Evolutionary conservation across 1,140 invertebrate genomes (phyloP).

Genomic region (Drosophila pruinosa): DNA sequence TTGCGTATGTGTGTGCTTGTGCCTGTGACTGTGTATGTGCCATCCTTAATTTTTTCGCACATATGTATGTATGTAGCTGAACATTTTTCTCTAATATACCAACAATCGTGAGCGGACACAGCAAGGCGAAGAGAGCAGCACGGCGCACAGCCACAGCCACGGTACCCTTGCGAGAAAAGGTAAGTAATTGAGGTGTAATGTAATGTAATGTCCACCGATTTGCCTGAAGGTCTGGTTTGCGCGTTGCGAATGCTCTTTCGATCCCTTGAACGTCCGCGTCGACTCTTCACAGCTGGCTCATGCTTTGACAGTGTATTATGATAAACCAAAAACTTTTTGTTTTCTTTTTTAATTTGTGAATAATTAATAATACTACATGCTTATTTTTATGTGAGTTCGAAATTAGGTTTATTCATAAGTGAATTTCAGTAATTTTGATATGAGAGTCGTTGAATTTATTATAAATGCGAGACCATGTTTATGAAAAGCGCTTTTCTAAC

Average conservation of each 20-base stretch:
- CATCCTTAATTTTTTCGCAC: constrained; percentile 70
- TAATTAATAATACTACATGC: too few relatives aligned
- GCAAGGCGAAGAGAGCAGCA: constrained; percentile 28
- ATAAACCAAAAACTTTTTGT: too few relatives aligned
- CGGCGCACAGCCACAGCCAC: constrained; percentile 34
- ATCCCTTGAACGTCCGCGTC: constrained; percentile 9
- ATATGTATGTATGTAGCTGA: constrained; percentile 54
- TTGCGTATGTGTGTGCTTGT: constrained; percentile 45
- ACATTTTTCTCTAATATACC: constrained; percentile 77
- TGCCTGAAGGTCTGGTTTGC: constrained; percentile 36
- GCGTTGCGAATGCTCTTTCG: constrained; percentile 26
- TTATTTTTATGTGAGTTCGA: too few relatives aligned
- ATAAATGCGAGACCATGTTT: constrained; percentile 2
- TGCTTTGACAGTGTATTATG: neutral
- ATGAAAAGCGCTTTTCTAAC: constrained; percentile 27
- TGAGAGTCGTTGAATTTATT: neutral
- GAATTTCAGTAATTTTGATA: neutral
- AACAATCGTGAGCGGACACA: constrained; percentile 65
- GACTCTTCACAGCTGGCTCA: constrained; percentile 32
- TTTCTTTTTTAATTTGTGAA: too few relatives aligned
- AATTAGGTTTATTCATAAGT: too few relatives aligned
- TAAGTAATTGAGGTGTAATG: constrained; percentile 56
- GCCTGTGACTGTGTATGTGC: constrained; percentile 56
- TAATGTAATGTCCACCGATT: constrained; percentile 53
- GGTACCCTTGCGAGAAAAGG: constrained; percentile 54